A percentile compares a stretch with the other conserved stretches of the same genome.
These are phyloP conservation scores for Crax fasciolata DNA, from an alignment of 2,797 vertebrate species.

Conservation along the genomic window DNA sequence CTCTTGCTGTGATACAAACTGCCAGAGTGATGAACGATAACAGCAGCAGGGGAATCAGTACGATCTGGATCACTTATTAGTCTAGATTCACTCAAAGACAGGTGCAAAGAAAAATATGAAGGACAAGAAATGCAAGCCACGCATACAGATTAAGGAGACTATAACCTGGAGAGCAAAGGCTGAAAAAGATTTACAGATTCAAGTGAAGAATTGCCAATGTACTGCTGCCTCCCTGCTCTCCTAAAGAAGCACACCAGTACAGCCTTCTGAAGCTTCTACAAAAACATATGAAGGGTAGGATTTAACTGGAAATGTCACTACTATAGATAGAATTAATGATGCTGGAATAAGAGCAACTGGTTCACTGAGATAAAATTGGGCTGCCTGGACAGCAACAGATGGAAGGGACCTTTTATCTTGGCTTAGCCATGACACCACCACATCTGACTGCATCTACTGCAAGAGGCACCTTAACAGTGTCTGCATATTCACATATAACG, in stretches of 20 bases:
- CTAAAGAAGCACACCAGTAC: not conserved
- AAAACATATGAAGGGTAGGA: not conserved
- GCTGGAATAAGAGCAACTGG: not conserved
- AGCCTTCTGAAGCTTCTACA: not conserved
- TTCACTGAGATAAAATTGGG: not conserved
- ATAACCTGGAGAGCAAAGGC: not conserved
- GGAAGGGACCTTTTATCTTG: not conserved
- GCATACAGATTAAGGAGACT: slow-evolving; percentile 9
- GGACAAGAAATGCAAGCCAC: not conserved
- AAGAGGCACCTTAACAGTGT: not conserved
- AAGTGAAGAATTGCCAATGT: not conserved
- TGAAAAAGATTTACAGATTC: not conserved
- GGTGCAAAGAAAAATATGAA: slow-evolving; percentile 32
- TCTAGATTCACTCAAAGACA: slow-evolving; percentile 20
- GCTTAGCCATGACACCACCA: not conserved
- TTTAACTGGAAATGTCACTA: not conserved
- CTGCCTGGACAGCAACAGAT: not conserved
- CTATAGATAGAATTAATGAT: not conserved
- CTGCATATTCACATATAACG: accelerated
- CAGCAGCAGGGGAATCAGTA: slow-evolving; percentile 16
- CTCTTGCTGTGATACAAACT: slow-evolving; percentile 21
- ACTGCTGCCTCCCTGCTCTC: not conserved
- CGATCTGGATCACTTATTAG: slow-evolving; percentile 48
- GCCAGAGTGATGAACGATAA: slow-evolving; percentile 38
- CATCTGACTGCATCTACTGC: accelerated